Base-by-base conservation (phyloP, 2,888 invertebrate species). In the Aphidoletes aphidimyza region DNA sequence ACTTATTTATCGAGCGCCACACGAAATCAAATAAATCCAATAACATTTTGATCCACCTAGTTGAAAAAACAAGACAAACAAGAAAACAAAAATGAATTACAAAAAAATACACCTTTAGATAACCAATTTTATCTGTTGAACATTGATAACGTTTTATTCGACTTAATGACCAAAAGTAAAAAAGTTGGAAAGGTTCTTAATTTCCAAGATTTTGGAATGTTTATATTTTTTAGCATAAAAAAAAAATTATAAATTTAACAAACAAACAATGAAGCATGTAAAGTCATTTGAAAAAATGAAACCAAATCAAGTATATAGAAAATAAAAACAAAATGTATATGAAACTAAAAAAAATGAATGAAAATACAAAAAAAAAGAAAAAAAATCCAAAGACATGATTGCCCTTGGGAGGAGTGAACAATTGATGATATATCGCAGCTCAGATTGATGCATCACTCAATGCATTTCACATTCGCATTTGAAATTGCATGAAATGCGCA, bases 41-140 rank as follows among this genome's bases (percentile, higher is more conserved):
- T n/a, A n/a, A n/a, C n/a, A n/a, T n/a, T n/a, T n/a, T n/a, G n/a
- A n/a, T n/a, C n/a, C n/a, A n/a, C n/a, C n/a, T n/a, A n/a, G n/a
- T n/a, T n/a, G n/a, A n/a, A n/a, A n/a, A n/a, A n/a, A n/a, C n/a
- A n/a, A n/a, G n/a, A n/a, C n/a, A n/a, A n/a, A n/a, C n/a, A n/a
- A n/a, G n/a, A n/a, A n/a, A n/a, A n/a, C n/a, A n/a, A n/a, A n/a
- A n/a, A n/a, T n/a, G n/a, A n/a, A n/a, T n/a, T n/a, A n/a, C n/a
- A n/a, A n/a, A n/a, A 26, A 22, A 11, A 54, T 3, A 30, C 17
- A 14, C 11, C n/a, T 54, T 69, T 30, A 69, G 34, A 30, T 69
- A 69, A 69, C 69, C 69, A 69, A 30, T 69, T 69, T 2, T 30
- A 69, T 69, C 69, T 30, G 69, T 69, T 69, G 14, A 54, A 54